Conservation (phyloP, 2,797 vertebrate species). For the Micrastur ruficollis region DNA sequence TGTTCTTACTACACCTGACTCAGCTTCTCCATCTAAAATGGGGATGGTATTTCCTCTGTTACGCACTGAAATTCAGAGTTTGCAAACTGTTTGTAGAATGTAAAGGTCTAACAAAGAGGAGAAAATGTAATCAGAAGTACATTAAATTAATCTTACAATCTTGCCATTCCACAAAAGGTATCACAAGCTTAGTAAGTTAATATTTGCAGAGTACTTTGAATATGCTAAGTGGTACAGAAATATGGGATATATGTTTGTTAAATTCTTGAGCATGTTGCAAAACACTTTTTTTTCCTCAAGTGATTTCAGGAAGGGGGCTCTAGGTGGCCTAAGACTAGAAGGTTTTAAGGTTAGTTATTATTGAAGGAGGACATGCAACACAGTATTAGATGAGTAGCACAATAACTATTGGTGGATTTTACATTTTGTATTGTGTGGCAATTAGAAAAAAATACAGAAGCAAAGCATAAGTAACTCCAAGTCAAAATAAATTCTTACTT, state of each 20-base stretch:
- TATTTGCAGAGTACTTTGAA: not conserved
- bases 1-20: not conserved
- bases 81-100: not conserved
- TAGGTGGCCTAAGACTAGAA: not conserved
- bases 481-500: not conserved
- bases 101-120: not conserved
- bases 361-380: not conserved
- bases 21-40: not conserved
- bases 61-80: not conserved
- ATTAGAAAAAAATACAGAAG: constrained; percentile 1
- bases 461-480: not conserved
- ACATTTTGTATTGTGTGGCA: not conserved
- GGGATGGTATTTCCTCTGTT: not conserved
- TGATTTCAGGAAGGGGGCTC: not conserved
- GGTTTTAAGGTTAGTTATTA: not conserved
- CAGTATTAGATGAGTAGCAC: not conserved
- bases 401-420: not conserved
- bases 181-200: not conserved
- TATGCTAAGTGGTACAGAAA: not conserved
- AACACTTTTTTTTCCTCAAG: not conserved
- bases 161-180: not conserved
- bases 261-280: not conserved
- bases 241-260: not conserved
- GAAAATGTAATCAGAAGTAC: not conserved
- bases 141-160: not conserved